Evolutionary conservation across 2,113 vertebrate species (phyloP).

Genomic region (Dicerorhinus sumatrensis): DNA sequence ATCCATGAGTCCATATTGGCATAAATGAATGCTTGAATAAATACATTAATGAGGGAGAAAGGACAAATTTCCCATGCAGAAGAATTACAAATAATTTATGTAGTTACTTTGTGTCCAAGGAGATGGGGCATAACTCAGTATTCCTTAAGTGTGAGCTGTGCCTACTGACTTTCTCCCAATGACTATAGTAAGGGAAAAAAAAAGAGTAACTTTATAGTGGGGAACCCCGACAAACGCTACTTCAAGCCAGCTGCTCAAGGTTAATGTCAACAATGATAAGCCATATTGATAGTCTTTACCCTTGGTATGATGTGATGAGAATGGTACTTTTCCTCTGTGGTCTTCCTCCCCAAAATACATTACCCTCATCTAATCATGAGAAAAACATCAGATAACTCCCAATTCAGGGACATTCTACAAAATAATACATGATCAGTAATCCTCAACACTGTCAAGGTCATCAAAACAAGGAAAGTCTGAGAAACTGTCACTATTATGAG

Average conservation of each 20-base stretch:
- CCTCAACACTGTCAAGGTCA: neutral
- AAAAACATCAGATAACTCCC: neutral
- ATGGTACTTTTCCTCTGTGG: neutral
- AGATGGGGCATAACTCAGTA: neutral
- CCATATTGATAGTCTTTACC: neutral
- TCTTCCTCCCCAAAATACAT: neutral
- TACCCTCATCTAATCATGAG: neutral
- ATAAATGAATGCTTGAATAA: neutral
- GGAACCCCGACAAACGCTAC: neutral
- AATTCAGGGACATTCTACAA: neutral
- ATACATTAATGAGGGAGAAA: neutral
- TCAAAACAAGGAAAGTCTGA: neutral
- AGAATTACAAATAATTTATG: neutral
- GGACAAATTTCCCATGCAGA: neutral
- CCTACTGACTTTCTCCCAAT: neutral
- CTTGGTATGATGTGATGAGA: neutral
- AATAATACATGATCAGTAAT: neutral
- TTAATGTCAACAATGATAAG: neutral
- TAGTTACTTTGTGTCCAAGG: neutral
- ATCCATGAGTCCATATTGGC: neutral
- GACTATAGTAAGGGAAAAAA: neutral
- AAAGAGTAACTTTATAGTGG: neutral
- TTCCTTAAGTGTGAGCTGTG: neutral
- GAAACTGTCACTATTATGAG: neutral
- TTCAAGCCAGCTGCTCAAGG: neutral